Base-by-base conservation (phyloP, 2,113 vertebrate species). In the Pomatostomus ruficeps region DNA sequence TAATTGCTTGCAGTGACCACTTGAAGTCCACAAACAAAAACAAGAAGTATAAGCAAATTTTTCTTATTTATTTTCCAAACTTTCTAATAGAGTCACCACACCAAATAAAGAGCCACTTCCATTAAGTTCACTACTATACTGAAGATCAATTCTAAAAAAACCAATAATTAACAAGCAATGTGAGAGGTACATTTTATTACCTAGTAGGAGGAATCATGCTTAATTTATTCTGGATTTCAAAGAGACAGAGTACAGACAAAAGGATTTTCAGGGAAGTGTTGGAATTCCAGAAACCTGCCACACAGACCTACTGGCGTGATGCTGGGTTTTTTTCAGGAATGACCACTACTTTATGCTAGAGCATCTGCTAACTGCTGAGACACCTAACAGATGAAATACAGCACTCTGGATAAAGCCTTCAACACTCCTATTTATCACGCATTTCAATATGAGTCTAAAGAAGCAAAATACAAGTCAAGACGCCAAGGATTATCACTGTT, bases 281-380 rank as follows among this genome's bases (percentile, higher is more conserved):
- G 36, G 12, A 82, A 94, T 71, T 88, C 17, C 54, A 90, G 74
- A 90, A 92, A 61, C 25, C 28, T 68, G 67, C n/a, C 45, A 54
- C 15, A 33, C 3, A 38, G 42, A 71, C 36, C 28, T 52, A 61
- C 9, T 0, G 0, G 45, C 0, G 1, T 25, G 40, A 55, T 12
- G 20, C 13, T 29, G 12, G 11, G 4, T 2, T 35, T 85, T 66
- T 35, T 42, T 17, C 2, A 26, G 28, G 4, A 63, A 79, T 9
- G 43, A 51, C 23, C 35, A 49, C 35, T 54, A 43, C 29, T 76
- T 96, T 85, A 89, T 38, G 61, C 35, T 83, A 26, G 81, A 89
- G 35, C 79, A 88, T 22, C 62, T 57, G 15, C 15, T 38, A 86
- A 71, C 63, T 76, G 61, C 76, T 76, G 49, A 33, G 5, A 49